phyloP scores from a whole-genome alignment of 2,797 vertebrate species.

The Champsocephalus gunnari region DNA sequence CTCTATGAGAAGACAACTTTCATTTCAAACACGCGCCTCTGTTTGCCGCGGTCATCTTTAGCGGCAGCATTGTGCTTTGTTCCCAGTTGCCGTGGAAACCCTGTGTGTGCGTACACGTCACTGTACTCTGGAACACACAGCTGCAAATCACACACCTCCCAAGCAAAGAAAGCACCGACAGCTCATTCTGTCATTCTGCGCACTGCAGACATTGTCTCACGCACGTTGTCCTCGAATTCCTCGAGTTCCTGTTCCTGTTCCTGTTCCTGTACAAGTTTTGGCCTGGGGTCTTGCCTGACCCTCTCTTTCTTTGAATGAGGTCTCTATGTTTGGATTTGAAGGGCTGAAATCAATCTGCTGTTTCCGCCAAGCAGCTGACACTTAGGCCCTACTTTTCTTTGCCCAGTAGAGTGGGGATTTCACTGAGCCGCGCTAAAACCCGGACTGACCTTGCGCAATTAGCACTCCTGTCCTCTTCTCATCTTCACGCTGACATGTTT shows the following conservation, averaged over 20 bases:
- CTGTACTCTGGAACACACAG: constrained; percentile 4
- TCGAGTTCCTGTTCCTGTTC: constrained; percentile 50
- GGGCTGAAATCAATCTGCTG: constrained; percentile 69
- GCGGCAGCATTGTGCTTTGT: constrained; percentile 38
- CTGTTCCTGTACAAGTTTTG: constrained; percentile 52
- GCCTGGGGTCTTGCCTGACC: constrained; percentile 38
- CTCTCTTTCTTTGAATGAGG: constrained; percentile 47
- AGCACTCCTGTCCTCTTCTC: constrained; percentile 41
- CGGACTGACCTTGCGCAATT: constrained; percentile 60
- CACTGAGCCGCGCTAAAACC: constrained; percentile 35
- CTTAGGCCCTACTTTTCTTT: constrained; percentile 63
- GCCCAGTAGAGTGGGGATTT: constrained; percentile 58
- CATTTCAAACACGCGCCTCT: constrained; percentile 58
- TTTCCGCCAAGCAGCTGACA: constrained; percentile 67
- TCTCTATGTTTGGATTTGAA: constrained; percentile 65
- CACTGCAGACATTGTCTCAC: constrained; percentile 6
- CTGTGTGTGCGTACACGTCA: constrained; percentile 20
- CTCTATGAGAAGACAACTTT: constrained; percentile 50
- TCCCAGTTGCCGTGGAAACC: constrained; percentile 37
- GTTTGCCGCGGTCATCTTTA: constrained; percentile 21
- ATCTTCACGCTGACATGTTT: constrained; percentile 51
- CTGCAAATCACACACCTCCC: constrained; percentile 8
- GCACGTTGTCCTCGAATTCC: constrained; percentile 45
- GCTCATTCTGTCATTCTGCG: constrained; percentile 12
- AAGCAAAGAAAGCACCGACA: constrained; percentile 29